Conservation (phyloP, 2,113 vertebrate species). For the Alouatta palliata region DNA sequence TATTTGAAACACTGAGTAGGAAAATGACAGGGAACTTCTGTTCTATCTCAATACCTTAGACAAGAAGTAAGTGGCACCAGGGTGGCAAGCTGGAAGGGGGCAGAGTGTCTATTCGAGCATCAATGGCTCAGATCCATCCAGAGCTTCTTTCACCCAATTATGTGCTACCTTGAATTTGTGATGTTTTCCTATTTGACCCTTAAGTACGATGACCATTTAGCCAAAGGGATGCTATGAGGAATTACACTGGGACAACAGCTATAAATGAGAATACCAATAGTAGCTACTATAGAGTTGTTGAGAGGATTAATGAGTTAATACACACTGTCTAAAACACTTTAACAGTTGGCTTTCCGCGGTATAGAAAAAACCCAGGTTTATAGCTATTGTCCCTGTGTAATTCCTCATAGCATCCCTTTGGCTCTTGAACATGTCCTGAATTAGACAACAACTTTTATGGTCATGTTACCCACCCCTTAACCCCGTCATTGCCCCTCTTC, state of each 20-base stretch:
- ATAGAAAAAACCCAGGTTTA: neutral
- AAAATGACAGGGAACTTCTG: neutral
- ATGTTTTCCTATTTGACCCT: neutral
- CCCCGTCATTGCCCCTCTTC: neutral
- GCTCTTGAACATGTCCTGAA: constrained; percentile 22
- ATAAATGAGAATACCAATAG: neutral
- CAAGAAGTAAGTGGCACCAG: neutral
- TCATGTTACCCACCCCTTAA: neutral
- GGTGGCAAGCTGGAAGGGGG: neutral
- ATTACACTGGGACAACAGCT: neutral
- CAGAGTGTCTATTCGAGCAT: neutral
- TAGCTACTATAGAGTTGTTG: no score
- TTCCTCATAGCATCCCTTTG: neutral
- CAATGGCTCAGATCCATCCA: neutral
- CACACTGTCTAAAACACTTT: no score
- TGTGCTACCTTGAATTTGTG: neutral
- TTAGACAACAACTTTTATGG: neutral
- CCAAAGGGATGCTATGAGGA: neutral
- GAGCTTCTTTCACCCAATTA: neutral
- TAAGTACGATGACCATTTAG: neutral
- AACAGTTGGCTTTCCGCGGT: no score
- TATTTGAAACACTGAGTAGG: neutral
- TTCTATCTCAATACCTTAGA: constrained; percentile 21
- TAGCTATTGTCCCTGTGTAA: neutral
- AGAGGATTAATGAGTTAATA: no score